phyloP scores from a whole-genome alignment of 2,113 vertebrate genomes.

The Pollachius pollachius region DNA sequence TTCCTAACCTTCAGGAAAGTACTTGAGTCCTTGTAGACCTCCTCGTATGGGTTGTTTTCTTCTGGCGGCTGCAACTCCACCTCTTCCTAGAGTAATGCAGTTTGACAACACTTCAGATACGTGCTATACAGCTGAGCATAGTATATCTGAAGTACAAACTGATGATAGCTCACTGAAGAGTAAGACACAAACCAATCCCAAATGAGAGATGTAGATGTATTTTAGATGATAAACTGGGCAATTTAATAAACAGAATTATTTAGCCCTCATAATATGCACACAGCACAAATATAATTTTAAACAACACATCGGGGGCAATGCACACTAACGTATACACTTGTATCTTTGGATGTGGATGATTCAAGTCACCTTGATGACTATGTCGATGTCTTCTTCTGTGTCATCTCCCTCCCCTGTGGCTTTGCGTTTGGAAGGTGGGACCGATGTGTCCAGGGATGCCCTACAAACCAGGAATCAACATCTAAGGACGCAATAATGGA shows the following conservation, averaged over 20 bases:
- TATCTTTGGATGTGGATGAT: background rate
- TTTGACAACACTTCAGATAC: background rate
- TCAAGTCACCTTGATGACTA: constrained; percentile 82
- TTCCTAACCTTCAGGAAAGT: constrained; percentile 91
- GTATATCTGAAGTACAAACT: background rate
- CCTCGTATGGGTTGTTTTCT: constrained; percentile 88
- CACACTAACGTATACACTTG: background rate
- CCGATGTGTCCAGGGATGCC: constrained; percentile 87
- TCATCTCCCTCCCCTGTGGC: constrained; percentile 85
- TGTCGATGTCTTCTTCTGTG: constrained; percentile 87
- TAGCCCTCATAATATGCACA: too few species aligned
- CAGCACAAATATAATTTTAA: background rate
- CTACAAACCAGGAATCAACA: constrained; percentile 61
- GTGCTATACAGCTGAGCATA: background rate
- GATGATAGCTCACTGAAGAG: background rate
- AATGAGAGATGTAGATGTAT: too few species aligned
- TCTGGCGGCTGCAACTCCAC: constrained; percentile 87
- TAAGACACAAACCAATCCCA: too few species aligned
- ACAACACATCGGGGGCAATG: background rate
- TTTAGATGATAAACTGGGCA: too few species aligned
- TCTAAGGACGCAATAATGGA: background rate
- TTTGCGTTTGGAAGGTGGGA: constrained; percentile 81
- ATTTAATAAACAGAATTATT: too few species aligned
- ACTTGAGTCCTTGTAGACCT: constrained; percentile 98
- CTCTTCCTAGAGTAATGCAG: constrained; percentile 80